A percentile compares a stretch with the other conserved stretches of the same genome.
Evolutionary conservation across 2,113 vertebrate genomes (phyloP).

Genomic region (sheep (Ovis aries)): DNA sequence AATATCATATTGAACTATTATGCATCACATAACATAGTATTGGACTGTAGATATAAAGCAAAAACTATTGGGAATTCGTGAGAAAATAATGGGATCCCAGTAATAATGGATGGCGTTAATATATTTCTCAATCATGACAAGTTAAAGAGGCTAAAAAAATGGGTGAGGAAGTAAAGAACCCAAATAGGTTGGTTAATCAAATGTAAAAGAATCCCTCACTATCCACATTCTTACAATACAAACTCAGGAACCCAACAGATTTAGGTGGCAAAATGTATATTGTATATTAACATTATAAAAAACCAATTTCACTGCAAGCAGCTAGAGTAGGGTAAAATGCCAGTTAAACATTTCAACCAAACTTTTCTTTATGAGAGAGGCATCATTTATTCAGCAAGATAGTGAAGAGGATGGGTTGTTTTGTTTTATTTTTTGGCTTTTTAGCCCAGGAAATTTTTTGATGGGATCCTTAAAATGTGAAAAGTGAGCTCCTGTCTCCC

Average conservation of each 20-base stretch:
- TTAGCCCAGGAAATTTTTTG: neutral
- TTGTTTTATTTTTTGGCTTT: neutral
- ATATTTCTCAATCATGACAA: neutral
- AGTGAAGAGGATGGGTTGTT: neutral
- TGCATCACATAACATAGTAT: neutral
- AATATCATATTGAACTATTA: neutral
- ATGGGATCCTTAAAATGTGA: neutral
- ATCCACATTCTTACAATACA: neutral
- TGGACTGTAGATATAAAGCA: neutral
- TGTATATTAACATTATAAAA: neutral
- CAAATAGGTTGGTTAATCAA: neutral
- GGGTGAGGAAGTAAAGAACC: neutral
- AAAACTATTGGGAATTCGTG: neutral
- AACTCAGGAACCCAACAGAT: neutral
- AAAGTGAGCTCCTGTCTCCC: neutral
- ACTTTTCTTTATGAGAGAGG: neutral
- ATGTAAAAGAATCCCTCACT: neutral
- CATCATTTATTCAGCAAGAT: neutral
- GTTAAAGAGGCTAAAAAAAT: neutral
- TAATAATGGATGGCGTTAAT: neutral
- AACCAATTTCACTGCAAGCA: neutral
- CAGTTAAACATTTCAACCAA: neutral
- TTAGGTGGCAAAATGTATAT: neutral
- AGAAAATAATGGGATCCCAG: neutral
- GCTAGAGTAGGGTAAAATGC: neutral